Conservation (phyloP, 30 jellyfish, hydroid and myxozoan genomes). For the Cassiopea andromeda region DNA sequence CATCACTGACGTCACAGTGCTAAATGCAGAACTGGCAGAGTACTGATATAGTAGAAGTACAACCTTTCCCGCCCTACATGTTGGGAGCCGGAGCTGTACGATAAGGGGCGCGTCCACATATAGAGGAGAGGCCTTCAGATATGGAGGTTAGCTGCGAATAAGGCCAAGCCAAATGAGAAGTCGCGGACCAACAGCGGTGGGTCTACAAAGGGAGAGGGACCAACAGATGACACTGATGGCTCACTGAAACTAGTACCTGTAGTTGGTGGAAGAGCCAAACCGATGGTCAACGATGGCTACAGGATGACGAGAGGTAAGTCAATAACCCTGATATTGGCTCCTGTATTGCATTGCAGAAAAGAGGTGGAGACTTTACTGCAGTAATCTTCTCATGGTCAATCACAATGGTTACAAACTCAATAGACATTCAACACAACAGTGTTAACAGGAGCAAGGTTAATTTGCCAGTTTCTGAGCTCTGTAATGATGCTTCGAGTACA, state of each 20-base stretch:
- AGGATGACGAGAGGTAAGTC: conserved; percentile 11
- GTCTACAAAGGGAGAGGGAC: conserved; percentile 4
- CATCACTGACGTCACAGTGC: no score
- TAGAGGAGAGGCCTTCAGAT: conserved; percentile 2
- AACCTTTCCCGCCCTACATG: neutral
- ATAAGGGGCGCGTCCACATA: conserved; percentile 1
- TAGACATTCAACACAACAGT: neutral
- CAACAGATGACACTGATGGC: conserved; percentile 11
- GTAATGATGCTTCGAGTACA: neutral
- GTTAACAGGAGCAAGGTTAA: neutral
- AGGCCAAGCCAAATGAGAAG: neutral
- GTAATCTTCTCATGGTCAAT: neutral
- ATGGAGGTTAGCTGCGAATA: conserved; percentile 16
- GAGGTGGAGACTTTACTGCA: neutral
- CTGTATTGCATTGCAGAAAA: neutral
- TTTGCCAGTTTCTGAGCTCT: neutral
- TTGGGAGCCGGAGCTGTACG: conserved; percentile 6
- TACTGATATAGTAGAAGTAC: no score
- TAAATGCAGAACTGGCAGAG: no score
- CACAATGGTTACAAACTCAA: neutral
- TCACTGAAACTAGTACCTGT: conserved; percentile 22
- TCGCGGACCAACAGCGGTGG: conserved; percentile 10
- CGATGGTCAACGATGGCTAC: conserved; percentile 21
- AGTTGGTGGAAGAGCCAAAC: conserved; percentile 37
- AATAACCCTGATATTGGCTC: conserved; percentile 10